Evolutionary conservation across 2,113 vertebrate genomes (phyloP), one percentile per base, ranked within the genome.

Genomic region (Gnathonemus echidnorhynchus): DNA sequence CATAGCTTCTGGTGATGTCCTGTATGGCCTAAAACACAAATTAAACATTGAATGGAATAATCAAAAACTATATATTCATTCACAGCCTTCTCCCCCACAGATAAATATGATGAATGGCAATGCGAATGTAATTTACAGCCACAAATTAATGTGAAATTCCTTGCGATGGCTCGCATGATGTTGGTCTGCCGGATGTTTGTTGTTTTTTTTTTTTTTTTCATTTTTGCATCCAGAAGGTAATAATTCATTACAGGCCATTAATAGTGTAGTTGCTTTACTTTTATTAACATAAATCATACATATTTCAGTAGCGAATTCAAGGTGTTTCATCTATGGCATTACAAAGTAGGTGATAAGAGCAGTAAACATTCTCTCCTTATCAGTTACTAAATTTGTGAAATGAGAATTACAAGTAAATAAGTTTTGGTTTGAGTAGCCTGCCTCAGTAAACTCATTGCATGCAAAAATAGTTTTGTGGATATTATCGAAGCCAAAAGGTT

Each of bases 1-100:
- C 94, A 87, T 92, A 92, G 90, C 95, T 95, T 42, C 92, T 92
- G 2, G 95, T 96, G 88, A 96, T 96, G 92, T 96, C 95, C 93
- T 96, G 95, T 91, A 96, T 95, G 48, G 95, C 95, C 95, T 96
- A 91, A 10, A 86, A 80, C 13, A 74, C 31, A 87, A 21, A 46
- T 89, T 17, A 27, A 49, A 31, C n/a, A 35, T 46, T 2, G n/a
- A 45, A 77, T 0, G n/a, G 62, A 27, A 31, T 31, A 31, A 70
- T 70, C n/a, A 46, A 74, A 27, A 35, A 31, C n/a, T 87, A 56
- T 87, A 56, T 35, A 35, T 17, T 19, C 35, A 39, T 7, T 52
- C 45, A 19, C 13, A 80, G 13, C 9, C 10, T 70, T 31, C 3
- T 70, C 1, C 62, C 62, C 7, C 62, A 70, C 3, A 70, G 10